These are phyloP conservation scores for Dicrostonyx torquatus DNA, from an alignment of 2,797 vertebrate genomes.

Conservation along the genomic window DNA sequence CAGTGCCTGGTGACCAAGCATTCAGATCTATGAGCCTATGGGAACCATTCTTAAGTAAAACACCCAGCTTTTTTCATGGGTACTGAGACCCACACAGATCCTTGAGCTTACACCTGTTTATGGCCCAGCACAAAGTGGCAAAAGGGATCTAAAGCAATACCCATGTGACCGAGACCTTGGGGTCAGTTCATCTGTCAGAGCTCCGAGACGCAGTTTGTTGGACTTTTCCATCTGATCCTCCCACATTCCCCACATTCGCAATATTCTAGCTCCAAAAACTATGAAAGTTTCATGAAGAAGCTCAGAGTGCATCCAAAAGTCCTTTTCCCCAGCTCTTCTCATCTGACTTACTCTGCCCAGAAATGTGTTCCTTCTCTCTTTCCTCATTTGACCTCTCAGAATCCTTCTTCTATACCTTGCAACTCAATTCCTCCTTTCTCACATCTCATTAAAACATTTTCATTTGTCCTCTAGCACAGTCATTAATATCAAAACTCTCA, in stretches of 20 bases:
- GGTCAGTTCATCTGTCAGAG: neutral
- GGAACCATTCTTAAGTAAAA: neutral
- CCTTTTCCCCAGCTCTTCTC: neutral
- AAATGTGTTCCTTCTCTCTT: neutral
- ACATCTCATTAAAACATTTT: neutral
- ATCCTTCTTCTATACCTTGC: neutral
- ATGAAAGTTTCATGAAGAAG: neutral
- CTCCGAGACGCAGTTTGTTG: neutral
- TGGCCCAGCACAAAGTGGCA: neutral
- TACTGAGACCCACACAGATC: no score
- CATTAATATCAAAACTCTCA: neutral
- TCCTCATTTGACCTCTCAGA: neutral
- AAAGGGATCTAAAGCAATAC: neutral
- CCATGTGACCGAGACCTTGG: neutral
- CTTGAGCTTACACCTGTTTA: neutral
- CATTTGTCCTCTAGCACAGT: neutral
- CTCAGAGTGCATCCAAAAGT: neutral
- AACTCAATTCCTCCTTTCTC: neutral
- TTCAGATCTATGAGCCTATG: neutral
- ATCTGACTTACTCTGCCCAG: neutral
- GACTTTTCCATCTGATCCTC: neutral
- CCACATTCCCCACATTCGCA: neutral
- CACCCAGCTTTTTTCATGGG: neutral
- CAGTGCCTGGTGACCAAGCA: neutral
- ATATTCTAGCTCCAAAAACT: neutral